These are phyloP conservation scores for Molossus alvarezi DNA, from an alignment of 2,797 vertebrate genomes.

Conservation along the genomic window DNA sequence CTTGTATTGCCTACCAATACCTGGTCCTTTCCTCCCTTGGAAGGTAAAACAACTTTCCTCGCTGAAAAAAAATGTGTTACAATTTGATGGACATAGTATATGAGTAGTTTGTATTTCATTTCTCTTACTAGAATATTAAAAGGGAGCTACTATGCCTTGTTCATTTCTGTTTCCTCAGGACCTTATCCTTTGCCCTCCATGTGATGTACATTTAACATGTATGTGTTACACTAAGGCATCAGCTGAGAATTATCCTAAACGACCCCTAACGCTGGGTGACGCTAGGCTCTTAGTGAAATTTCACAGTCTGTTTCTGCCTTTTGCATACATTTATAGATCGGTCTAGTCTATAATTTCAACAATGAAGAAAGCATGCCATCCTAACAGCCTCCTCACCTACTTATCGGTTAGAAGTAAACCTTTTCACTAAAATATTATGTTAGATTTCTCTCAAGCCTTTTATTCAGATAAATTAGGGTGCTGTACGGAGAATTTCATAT, in stretches of 20 bases:
- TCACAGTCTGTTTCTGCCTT: background rate
- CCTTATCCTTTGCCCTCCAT: background rate
- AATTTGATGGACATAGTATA: background rate
- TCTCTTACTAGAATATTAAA: background rate
- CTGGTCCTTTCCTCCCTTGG: too few species aligned
- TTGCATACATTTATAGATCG: background rate
- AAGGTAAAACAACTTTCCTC: too few species aligned
- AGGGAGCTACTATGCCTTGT: background rate
- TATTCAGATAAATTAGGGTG: background rate
- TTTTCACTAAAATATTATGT: background rate
- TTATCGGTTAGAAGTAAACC: constrained; percentile 18
- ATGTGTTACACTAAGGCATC: background rate
- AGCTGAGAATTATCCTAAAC: background rate
- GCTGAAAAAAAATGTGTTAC: background rate
- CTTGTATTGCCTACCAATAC: too few species aligned
- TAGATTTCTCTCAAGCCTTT: constrained; percentile 16
- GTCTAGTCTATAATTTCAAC: background rate
- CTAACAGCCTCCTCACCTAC: background rate
- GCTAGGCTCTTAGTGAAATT: background rate
- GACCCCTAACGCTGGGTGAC: background rate
- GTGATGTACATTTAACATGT: background rate
- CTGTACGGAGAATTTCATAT: background rate
- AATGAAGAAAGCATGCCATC: constrained; percentile 4
- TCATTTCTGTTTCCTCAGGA: background rate
- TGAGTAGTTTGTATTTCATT: background rate